Conservation (phyloP, 2,888 invertebrate genomes). For the Laspeyria flexula region DNA sequence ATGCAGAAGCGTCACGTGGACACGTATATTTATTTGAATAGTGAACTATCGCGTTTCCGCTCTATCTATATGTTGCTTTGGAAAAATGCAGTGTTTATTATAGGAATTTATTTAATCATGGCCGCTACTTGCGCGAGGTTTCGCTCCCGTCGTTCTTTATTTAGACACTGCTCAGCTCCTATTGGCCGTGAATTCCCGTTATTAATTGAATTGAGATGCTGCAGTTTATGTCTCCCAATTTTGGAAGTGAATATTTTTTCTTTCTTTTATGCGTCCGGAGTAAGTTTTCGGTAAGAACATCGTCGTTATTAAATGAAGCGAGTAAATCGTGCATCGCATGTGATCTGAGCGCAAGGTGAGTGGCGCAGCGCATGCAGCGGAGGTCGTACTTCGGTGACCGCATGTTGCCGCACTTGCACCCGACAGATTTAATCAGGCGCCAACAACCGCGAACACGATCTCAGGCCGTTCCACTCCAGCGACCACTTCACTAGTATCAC, state of each 20-base stretch:
- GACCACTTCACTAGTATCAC: slow-evolving; percentile 46
- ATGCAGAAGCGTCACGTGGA: slow-evolving; percentile 16
- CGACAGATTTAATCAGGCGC: slow-evolving; percentile 70
- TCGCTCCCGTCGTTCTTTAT: no score
- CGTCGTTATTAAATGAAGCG: slow-evolving; percentile 39
- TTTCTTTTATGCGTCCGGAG: no score
- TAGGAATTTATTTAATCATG: no score
- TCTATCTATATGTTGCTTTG: slow-evolving; percentile 14
- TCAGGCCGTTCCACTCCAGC: slow-evolving; percentile 58
- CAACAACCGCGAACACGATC: slow-evolving; percentile 68
- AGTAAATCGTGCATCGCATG: slow-evolving; percentile 24
- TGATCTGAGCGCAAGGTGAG: slow-evolving; percentile 23
- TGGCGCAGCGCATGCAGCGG: slow-evolving; percentile 15
- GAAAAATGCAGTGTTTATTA: no score
- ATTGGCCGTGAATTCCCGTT: no score
- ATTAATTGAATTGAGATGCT: no score
- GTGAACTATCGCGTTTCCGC: slow-evolving; percentile 17
- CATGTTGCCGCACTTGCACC: slow-evolving; percentile 57
- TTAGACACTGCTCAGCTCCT: no score
- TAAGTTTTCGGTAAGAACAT: no score
- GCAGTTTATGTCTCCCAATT: no score
- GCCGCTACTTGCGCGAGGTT: no score
- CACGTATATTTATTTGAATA: slow-evolving; percentile 31
- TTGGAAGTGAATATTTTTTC: no score
- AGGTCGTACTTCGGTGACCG: slow-evolving; percentile 49